phyloP scores from a whole-genome alignment of 2,888 invertebrate genomes.

The Vesta saturnalis region DNA sequence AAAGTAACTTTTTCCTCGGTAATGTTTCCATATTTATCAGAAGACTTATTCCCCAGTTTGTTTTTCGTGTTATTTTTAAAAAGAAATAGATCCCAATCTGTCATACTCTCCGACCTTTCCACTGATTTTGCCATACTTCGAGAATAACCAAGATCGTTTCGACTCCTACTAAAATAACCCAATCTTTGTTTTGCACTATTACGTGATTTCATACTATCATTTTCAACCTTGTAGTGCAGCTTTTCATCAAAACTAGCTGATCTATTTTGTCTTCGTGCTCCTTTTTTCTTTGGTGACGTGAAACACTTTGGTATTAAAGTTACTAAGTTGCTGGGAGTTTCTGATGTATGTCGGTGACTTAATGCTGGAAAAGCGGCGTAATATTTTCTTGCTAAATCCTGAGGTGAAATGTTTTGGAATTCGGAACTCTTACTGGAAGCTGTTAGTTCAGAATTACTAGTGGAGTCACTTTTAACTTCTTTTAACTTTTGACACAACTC shows the following conservation, averaged over 20 bases:
- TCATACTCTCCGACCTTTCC: slow-evolving; percentile 64
- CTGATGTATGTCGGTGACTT: slow-evolving; percentile 31
- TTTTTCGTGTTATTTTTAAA: slow-evolving; percentile 52
- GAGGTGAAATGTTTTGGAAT: slow-evolving; percentile 58
- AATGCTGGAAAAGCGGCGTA: slow-evolving; percentile 80
- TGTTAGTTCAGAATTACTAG: slow-evolving; percentile 34
- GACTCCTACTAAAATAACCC: slow-evolving; percentile 44
- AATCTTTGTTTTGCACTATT: slow-evolving; percentile 43
- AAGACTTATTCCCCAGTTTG: slow-evolving; percentile 16
- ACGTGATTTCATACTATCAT: slow-evolving; percentile 46
- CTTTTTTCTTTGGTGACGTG: slow-evolving; percentile 51
- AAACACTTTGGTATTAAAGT: slow-evolving; percentile 57
- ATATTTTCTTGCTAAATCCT: slow-evolving; percentile 78
- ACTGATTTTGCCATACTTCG: slow-evolving; percentile 57
- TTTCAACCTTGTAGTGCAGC: slow-evolving; percentile 46
- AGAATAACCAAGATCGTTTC: slow-evolving; percentile 46
- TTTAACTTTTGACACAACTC: slow-evolving; percentile 83
- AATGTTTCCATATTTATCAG: slow-evolving; percentile 23
- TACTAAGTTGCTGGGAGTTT: slow-evolving; percentile 43
- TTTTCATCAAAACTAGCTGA: slow-evolving; percentile 48
- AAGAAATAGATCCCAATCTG: slow-evolving; percentile 68
- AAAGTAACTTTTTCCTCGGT: slow-evolving; percentile 21
- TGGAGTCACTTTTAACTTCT: slow-evolving; percentile 67
- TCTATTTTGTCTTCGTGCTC: slow-evolving; percentile 42
- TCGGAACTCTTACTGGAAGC: slow-evolving; percentile 30